Evolutionary conservation across 2,888 invertebrate species (phyloP).

Genomic region (Amiota mariae): DNA sequence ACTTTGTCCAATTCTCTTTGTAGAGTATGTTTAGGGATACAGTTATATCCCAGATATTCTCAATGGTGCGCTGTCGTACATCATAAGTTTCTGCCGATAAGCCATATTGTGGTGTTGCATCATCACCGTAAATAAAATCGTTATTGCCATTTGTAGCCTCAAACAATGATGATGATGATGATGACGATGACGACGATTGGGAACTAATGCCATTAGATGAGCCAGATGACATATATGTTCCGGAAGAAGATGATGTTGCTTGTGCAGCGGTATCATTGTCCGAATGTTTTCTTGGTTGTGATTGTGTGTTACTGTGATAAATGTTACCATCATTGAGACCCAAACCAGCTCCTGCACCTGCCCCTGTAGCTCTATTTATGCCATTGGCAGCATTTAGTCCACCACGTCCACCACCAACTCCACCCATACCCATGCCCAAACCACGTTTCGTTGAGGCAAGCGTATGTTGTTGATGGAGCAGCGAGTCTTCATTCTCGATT

Average conservation of each 20-base stretch:
- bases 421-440: conserved; percentile 38
- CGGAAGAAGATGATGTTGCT: conserved; percentile 35
- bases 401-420: conserved; percentile 34
- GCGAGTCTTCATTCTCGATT: conserved; percentile 78
- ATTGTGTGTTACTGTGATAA: conserved; percentile 57
- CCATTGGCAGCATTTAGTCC: conserved; percentile 37
- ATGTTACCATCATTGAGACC: conserved; percentile 21
- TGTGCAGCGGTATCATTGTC: conserved; percentile 65
- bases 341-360: conserved; percentile 35
- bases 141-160: conserved; percentile 31
- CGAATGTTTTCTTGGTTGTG: conserved; percentile 34
- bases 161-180: not conserved
- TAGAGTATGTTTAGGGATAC: conserved; percentile 90
- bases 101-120: conserved; percentile 64
- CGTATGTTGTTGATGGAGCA: conserved; percentile 75
- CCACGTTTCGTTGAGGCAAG: conserved; percentile 75
- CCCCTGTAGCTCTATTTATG: conserved; percentile 26
- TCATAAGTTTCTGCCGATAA: conserved; percentile 75
- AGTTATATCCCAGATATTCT: conserved; percentile 94
- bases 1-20: conserved; percentile 90
- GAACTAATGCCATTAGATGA: conserved; percentile 40
- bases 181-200: conserved; percentile 2
- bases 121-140: conserved; percentile 69
- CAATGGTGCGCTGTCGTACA: conserved; percentile 82
- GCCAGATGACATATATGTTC: conserved; percentile 36